phyloP scores from a whole-genome alignment of 1,140 invertebrate species.

The Pararge aegeria region DNA sequence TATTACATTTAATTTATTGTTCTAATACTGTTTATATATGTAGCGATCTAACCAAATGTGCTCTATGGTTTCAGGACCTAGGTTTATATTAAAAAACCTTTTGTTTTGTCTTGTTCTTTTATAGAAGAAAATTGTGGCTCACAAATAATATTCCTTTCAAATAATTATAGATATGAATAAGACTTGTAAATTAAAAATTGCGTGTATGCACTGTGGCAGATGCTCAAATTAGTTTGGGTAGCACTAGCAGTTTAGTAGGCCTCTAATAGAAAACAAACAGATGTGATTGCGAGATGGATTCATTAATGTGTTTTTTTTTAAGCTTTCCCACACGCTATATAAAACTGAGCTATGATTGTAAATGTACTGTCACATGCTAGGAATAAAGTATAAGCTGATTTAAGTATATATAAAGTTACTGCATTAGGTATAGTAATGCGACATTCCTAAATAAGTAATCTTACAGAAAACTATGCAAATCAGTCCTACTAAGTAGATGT shows the following conservation, averaged over 20 bases:
- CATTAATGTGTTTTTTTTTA: constrained; percentile 6
- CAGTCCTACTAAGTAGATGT: background rate
- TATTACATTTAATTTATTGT: too few species aligned
- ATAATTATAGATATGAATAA: too few species aligned
- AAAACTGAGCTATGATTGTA: background rate
- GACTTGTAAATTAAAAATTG: constrained; percentile 1
- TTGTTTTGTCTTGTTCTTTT: too few species aligned
- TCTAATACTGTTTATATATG: too few species aligned
- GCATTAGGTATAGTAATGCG: background rate
- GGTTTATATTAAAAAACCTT: too few species aligned
- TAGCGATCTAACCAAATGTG: too few species aligned
- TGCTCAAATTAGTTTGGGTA: constrained; percentile 53
- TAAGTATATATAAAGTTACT: background rate
- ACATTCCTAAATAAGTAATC: too few species aligned
- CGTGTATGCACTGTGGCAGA: constrained; percentile 5
- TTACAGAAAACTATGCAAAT: background rate
- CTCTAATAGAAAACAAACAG: constrained; percentile 49
- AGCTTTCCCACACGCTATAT: background rate
- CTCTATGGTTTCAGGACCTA: too few species aligned
- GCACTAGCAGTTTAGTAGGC: constrained; percentile 64
- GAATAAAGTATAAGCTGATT: background rate
- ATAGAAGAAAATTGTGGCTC: too few species aligned
- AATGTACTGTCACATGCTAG: background rate
- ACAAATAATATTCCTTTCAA: too few species aligned
- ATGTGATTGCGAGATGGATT: constrained; percentile 39